Percentiles rank a stretch among this genome's conserved stretches.
These are phyloP conservation scores for Corythornis madagascariensis DNA, from an alignment of 2,113 vertebrate species.

Conservation along the genomic window DNA sequence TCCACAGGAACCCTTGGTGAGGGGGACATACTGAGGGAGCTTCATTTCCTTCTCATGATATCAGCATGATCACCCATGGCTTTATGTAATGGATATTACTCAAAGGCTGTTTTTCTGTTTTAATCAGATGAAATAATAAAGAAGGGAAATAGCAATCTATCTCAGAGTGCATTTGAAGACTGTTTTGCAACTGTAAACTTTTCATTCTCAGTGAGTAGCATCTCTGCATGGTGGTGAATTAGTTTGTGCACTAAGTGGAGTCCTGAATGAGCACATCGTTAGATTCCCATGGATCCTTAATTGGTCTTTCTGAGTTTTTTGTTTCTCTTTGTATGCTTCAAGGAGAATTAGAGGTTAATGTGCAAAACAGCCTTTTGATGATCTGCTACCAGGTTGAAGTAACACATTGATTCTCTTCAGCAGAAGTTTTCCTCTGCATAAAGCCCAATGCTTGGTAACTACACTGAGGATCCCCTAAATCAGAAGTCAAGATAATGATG, in stretches of 20 bases:
- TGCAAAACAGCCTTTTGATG: neutral
- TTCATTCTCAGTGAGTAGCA: neutral
- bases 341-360: neutral
- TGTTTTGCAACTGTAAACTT: neutral
- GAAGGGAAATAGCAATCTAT: neutral
- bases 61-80: neutral
- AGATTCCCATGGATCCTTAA: neutral
- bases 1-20: neutral
- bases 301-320: neutral
- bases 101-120: neutral
- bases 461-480: neutral
- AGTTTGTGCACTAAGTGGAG: neutral
- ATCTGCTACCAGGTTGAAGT: neutral
- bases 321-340: neutral
- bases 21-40: accelerated
- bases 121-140: neutral
- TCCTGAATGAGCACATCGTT: neutral
- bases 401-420: neutral
- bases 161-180: neutral
- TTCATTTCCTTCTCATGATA: neutral
- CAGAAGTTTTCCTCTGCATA: neutral
- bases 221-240: neutral
- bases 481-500: neutral
- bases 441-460: neutral
- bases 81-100: neutral